These are phyloP conservation scores for Glaucidium brasilianum DNA, from an alignment of 2,113 vertebrate species.

Conservation along the genomic window DNA sequence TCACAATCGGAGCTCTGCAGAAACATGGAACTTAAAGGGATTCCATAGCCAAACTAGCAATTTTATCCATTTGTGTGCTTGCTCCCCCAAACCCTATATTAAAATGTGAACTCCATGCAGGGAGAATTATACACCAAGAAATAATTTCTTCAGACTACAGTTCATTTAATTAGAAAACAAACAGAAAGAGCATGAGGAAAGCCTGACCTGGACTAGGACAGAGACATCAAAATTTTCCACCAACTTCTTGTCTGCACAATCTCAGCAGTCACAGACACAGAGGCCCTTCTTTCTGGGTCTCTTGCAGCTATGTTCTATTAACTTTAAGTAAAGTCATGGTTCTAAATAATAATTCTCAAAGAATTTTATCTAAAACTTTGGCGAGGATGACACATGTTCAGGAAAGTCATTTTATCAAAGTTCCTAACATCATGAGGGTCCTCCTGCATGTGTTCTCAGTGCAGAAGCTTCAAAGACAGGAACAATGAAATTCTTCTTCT, in stretches of 20 bases:
- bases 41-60: not conserved
- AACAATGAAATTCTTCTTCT: not conserved
- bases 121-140: not conserved
- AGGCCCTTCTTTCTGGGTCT: rapidly evolving
- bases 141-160: not conserved
- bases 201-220: not conserved
- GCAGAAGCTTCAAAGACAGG: not conserved
- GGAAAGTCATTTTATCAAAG: not conserved
- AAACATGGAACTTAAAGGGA: not conserved
- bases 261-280: not conserved
- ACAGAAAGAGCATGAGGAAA: not conserved
- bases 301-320: not conserved
- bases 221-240: not conserved
- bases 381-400: not conserved
- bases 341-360: not conserved
- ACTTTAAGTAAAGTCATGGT: not conserved
- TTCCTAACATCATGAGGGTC: not conserved
- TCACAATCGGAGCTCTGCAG: not conserved
- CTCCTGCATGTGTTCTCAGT: not conserved
- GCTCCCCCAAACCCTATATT: not conserved
- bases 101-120: not conserved
- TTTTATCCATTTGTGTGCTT: not conserved
- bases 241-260: not conserved
- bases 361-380: not conserved
- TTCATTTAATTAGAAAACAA: not conserved